Evolutionary conservation across 2,888 invertebrate species (phyloP).

Genomic region (Stramonita haemastoma): DNA sequence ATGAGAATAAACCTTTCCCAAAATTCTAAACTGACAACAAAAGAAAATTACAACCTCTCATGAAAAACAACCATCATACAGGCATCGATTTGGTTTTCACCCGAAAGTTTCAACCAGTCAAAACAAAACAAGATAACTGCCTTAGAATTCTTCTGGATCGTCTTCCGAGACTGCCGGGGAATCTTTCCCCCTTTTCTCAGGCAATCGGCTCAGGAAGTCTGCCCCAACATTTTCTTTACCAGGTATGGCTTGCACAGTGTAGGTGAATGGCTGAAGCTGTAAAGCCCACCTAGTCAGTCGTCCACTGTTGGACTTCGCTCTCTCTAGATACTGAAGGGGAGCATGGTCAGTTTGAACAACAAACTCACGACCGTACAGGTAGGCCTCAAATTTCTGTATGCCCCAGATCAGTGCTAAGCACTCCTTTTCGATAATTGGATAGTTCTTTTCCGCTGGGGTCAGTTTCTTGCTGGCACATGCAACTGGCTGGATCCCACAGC

Average conservation of each 20-base stretch:
- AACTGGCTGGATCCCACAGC: background rate
- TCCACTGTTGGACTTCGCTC: conserved; percentile 2
- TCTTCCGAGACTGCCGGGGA: no score
- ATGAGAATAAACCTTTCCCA: no score
- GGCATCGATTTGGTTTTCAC: no score
- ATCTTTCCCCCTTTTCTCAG: no score
- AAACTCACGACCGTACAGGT: background rate
- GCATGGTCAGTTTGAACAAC: conserved; percentile 15
- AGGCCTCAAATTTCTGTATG: background rate
- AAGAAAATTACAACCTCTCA: no score
- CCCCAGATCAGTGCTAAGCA: conserved; percentile 25
- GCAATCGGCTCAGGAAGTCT: conserved; percentile 2
- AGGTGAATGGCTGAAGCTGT: background rate
- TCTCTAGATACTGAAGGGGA: background rate
- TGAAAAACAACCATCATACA: no score
- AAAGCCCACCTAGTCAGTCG: background rate
- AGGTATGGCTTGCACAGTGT: no score
- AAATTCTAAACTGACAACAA: no score
- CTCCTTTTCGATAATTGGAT: background rate
- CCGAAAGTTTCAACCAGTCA: no score
- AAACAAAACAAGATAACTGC: no score
- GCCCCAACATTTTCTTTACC: background rate
- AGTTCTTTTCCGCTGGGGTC: background rate
- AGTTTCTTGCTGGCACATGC: conserved; percentile 33
- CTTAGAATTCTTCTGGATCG: no score